phyloP scores from a whole-genome alignment of 1,140 invertebrate species.

The Harpegnathos saltator region DNA sequence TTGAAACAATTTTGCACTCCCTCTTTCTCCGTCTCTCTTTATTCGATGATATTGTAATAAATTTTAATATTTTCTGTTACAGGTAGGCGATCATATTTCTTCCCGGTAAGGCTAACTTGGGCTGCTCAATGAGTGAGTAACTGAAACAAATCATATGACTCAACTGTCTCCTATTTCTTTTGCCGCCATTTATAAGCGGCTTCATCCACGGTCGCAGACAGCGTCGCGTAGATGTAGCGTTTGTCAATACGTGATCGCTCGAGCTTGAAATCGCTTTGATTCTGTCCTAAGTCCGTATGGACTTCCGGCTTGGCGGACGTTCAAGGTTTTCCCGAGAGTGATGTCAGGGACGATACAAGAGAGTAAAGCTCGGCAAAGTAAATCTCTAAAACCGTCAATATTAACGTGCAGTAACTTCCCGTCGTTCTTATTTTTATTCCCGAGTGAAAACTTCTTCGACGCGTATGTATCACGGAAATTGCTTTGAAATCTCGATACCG shows the following conservation, averaged over 20 bases:
- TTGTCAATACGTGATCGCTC: neutral
- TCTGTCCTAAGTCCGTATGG: neutral
- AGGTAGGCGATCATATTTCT: constrained; percentile 4
- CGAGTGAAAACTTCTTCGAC: no score
- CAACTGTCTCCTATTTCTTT: neutral
- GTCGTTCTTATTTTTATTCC: neutral
- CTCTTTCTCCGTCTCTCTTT: no score
- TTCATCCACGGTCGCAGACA: neutral
- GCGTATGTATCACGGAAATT: neutral
- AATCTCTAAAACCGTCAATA: neutral
- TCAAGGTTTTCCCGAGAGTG: constrained; percentile 22
- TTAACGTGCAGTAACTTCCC: neutral
- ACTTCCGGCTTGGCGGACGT: constrained; percentile 32
- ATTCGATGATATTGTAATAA: neutral
- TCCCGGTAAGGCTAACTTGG: neutral
- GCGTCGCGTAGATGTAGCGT: no score
- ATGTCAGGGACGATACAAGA: constrained; percentile 22
- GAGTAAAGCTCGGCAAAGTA: neutral
- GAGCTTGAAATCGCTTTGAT: constrained; percentile 34
- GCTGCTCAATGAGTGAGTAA: constrained; percentile 10
- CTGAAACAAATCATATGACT: neutral
- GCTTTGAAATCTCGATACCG: neutral
- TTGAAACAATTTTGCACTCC: neutral
- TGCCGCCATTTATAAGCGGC: neutral
- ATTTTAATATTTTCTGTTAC: constrained; percentile 40